These are phyloP conservation scores for Carduelis carduelis DNA, from an alignment of 2,797 vertebrate genomes.

Conservation along the genomic window DNA sequence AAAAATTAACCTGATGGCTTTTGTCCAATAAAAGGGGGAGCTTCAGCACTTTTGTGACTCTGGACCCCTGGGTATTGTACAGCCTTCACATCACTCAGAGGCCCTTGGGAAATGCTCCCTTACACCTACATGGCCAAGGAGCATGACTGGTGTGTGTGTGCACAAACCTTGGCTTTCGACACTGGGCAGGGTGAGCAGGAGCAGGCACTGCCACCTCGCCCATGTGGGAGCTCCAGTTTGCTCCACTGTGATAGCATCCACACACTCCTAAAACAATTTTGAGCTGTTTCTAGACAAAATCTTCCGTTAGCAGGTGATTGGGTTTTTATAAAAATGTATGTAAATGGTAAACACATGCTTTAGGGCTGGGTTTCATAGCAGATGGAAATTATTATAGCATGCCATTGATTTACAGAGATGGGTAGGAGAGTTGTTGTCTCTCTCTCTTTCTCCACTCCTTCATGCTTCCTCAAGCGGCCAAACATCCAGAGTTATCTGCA, in stretches of 20 bases:
- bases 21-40: neutral
- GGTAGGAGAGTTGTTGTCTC: neutral
- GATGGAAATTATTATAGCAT: neutral
- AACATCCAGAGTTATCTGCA: neutral
- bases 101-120: neutral
- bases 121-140: neutral
- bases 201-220: accelerated
- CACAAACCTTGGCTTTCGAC: neutral
- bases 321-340: neutral
- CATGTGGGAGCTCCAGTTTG: accelerated
- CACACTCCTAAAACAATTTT: neutral
- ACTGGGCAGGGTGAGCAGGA: neutral
- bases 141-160: accelerated
- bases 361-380: neutral
- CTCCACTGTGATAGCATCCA: accelerated
- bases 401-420: neutral
- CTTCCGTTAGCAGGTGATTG: neutral
- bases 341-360: neutral
- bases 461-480: neutral
- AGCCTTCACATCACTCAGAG: neutral
- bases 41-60: neutral
- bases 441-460: neutral
- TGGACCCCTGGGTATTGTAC: neutral
- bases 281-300: neutral
- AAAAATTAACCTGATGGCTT: neutral